A percentile compares a stretch with the other conserved stretches of the same genome.
Conservation (phyloP, 2,113 vertebrate species). For the Connochaetes taurinus region DNA sequence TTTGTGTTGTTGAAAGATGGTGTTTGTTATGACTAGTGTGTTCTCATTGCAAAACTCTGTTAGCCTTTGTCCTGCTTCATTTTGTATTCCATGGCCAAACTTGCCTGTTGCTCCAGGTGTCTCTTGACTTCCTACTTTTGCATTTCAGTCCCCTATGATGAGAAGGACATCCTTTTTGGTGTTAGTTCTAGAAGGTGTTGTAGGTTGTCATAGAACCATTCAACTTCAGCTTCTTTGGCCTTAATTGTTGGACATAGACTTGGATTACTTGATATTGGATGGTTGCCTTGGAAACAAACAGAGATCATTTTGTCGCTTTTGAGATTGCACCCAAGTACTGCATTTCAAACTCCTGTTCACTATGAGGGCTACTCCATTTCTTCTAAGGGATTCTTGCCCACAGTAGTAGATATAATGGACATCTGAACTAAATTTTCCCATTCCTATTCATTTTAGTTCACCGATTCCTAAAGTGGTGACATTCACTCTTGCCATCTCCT, state of each 20-base stretch:
- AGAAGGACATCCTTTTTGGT: background rate
- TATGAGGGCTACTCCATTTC: background rate
- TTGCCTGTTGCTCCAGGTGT: background rate
- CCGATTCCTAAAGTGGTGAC: background rate
- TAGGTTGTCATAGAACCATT: background rate
- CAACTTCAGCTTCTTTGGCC: background rate
- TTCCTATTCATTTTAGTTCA: background rate
- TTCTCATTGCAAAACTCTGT: background rate
- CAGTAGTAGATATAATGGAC: background rate
- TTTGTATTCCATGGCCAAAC: background rate
- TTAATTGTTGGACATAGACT: background rate
- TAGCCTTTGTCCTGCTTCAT: background rate
- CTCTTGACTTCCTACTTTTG: background rate
- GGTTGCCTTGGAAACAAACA: background rate
- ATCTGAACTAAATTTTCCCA: background rate
- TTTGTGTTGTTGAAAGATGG: background rate
- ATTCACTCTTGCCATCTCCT: background rate
- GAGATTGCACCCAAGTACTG: background rate
- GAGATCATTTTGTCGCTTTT: rapidly evolving
- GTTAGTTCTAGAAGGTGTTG: background rate
- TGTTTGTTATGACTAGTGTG: background rate
- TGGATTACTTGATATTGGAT: background rate
- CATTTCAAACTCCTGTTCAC: background rate
- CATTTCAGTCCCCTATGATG: background rate
- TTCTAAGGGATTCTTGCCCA: background rate